Evolutionary conservation across 2,797 vertebrate genomes (phyloP).

Genomic region (Dryobates pubescens): DNA sequence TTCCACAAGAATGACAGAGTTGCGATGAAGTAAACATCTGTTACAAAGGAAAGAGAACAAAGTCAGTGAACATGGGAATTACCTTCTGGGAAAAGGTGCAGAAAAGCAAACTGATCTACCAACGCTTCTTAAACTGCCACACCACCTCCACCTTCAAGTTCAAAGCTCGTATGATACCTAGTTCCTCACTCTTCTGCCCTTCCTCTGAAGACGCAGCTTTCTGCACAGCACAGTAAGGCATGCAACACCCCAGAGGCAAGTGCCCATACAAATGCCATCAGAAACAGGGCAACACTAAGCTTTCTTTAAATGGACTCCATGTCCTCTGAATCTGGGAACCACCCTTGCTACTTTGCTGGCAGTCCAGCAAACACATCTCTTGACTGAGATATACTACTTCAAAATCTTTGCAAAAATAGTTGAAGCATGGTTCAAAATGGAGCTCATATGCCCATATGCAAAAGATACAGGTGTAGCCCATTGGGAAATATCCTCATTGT

Average conservation of each 20-base stretch:
- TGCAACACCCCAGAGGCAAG: background rate
- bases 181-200: background rate
- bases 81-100: background rate
- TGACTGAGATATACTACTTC: background rate
- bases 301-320: background rate
- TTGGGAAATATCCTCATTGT: background rate
- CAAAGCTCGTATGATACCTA: background rate
- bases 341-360: background rate
- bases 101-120: background rate
- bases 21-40: slow-evolving; percentile 96
- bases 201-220: background rate
- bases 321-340: background rate
- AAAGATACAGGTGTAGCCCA: background rate
- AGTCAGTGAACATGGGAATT: background rate
- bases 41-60: background rate
- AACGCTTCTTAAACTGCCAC: background rate
- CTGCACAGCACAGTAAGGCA: background rate
- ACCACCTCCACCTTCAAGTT: background rate
- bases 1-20: slow-evolving; percentile 98
- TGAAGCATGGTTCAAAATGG: background rate
- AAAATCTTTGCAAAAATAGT: background rate
- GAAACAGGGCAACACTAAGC: background rate
- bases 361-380: background rate
- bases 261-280: background rate
- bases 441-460: background rate